phyloP scores from a whole-genome alignment of 2,888 invertebrate species.

The Drosophila silvestris region DNA sequence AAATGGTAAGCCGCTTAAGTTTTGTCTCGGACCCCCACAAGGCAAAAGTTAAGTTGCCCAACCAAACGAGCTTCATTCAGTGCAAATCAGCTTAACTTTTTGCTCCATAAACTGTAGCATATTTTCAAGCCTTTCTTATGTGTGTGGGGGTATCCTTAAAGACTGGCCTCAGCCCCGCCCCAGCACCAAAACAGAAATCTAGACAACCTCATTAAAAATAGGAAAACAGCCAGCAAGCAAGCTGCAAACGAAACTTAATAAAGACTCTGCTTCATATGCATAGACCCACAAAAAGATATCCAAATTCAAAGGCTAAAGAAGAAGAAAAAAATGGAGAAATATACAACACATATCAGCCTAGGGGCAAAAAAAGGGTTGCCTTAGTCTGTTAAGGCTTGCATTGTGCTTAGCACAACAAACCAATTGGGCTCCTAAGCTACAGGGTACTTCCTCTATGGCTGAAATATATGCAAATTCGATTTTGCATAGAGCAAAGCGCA shows the following conservation, averaged over 20 bases:
- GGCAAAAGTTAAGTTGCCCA: conserved; percentile 73
- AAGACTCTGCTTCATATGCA: conserved; percentile 35
- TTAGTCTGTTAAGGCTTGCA: conserved; percentile 43
- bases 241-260: conserved; percentile 56
- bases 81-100: conserved; percentile 75
- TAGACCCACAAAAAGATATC: conserved; percentile 36
- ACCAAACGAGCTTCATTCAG: conserved; percentile 57
- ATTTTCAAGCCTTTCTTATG: conserved; percentile 46
- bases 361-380: conserved; percentile 56
- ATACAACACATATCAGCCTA: conserved; percentile 42
- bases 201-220: conserved; percentile 67
- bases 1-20: conserved; percentile 75
- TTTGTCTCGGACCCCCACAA: conserved; percentile 48
- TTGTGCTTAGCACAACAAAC: conserved; percentile 65
- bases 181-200: conserved; percentile 48
- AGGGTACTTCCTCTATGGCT: conserved; percentile 28
- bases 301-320: conserved; percentile 33
- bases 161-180: neutral
- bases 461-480: conserved; percentile 69
- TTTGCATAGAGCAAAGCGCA: conserved; percentile 51
- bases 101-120: conserved; percentile 63
- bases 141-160: conserved; percentile 22
- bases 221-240: conserved; percentile 56
- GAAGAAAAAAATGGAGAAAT: conserved; percentile 7
- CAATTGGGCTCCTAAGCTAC: conserved; percentile 60